Percentiles rank a stretch among this genome's conserved stretches.
These are phyloP conservation scores for Oenanthe melanoleuca DNA, from an alignment of 2,113 vertebrate genomes.

Conservation along the genomic window DNA sequence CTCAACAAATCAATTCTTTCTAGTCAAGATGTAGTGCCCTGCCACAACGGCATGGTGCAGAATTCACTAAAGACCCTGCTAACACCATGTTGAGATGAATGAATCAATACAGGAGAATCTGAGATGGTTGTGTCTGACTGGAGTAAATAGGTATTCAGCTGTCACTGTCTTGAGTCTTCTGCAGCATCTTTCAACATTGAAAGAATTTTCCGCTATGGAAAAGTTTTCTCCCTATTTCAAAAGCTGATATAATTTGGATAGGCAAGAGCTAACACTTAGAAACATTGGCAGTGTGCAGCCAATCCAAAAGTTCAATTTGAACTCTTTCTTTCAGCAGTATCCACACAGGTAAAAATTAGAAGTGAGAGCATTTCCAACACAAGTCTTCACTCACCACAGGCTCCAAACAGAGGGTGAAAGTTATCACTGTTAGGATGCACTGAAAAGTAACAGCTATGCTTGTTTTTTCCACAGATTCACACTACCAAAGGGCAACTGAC, in stretches of 20 bases:
- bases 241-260: not conserved
- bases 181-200: not conserved
- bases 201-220: not conserved
- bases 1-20: not conserved
- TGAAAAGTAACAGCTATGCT: not conserved
- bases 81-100: not conserved
- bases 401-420: not conserved
- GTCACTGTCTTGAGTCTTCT: not conserved
- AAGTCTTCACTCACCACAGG: not conserved
- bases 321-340: conserved; percentile 9
- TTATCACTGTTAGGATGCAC: not conserved
- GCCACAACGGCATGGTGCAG: not conserved
- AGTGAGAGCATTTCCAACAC: not conserved
- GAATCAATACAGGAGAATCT: not conserved
- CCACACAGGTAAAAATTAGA: conserved; percentile 9
- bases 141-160: not conserved
- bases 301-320: not conserved
- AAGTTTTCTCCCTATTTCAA: conserved; percentile 18
- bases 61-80: not conserved
- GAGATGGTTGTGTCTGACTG: not conserved
- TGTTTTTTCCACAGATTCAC: not conserved
- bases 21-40: not conserved
- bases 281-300: not conserved
- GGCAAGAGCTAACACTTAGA: not conserved
- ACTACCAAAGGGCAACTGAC: not conserved